Conservation (phyloP, 2,113 vertebrate species). For the Cebidichthys violaceus region DNA sequence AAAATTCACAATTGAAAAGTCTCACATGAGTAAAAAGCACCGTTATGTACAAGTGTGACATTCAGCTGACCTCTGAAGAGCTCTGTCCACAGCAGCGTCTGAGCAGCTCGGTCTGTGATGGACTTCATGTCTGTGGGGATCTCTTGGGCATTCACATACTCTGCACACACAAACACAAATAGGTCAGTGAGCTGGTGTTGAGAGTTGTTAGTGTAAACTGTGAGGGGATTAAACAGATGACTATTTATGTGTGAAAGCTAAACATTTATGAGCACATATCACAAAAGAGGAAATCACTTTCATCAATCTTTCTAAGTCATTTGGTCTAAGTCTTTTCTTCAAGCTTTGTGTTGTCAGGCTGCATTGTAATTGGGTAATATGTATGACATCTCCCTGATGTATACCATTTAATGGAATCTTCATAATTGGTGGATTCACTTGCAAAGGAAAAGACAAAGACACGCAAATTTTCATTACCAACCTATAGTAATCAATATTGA, state of each 20-base stretch:
- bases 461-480: not conserved
- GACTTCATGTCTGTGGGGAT: constrained; percentile 85
- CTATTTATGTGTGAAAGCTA: not conserved
- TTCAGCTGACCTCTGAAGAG: constrained; percentile 86
- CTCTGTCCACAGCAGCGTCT: constrained; percentile 93
- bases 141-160: constrained; percentile 90
- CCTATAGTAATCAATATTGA: not conserved
- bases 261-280: not conserved
- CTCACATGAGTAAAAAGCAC: not conserved
- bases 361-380: not conserved
- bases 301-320: not conserved
- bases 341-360: not conserved
- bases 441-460: not conserved
- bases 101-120: constrained; percentile 90
- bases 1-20: not conserved
- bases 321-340: not conserved
- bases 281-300: not conserved
- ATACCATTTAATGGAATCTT: not conserved
- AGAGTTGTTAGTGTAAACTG: not conserved
- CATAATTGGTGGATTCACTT: not conserved
- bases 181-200: not conserved
- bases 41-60: not conserved
- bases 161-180: constrained; percentile 69
- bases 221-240: not conserved
- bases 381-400: not conserved